A percentile compares a stretch with the other conserved stretches of the same genome.
phyloP scores from a whole-genome alignment of 2,888 invertebrate genomes.

The Odontothrips loti region DNA sequence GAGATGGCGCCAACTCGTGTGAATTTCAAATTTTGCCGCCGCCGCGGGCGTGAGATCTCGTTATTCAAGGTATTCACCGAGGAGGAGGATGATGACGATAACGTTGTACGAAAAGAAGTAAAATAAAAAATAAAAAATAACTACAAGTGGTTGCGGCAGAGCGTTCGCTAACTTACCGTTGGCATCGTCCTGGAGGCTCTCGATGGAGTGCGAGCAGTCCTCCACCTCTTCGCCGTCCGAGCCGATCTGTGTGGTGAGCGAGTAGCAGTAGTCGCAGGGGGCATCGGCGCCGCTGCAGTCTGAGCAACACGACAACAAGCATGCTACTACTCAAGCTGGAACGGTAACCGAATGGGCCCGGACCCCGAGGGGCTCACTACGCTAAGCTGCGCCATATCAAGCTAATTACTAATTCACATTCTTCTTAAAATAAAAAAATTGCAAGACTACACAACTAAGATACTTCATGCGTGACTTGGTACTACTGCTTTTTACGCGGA shows the following conservation, averaged over 20 bases:
- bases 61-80: too few species aligned
- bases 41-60: neutral
- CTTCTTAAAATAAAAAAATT: too few species aligned
- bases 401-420: too few species aligned
- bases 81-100: too few species aligned
- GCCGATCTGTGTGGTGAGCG: conserved; percentile 19
- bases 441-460: neutral
- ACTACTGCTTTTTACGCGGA: too few species aligned
- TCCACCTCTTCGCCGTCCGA: conserved; percentile 11
- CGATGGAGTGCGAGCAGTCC: conserved; percentile 17
- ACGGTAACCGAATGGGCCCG: too few species aligned
- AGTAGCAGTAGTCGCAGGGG: conserved; percentile 21
- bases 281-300: conserved; percentile 7
- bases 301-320: neutral
- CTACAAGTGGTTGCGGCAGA: neutral
- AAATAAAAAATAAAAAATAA: too few species aligned
- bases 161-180: neutral
- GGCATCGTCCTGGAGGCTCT: neutral
- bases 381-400: neutral
- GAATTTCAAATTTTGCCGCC: neutral
- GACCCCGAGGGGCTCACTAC: neutral
- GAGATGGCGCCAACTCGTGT: neutral
- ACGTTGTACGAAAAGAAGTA: too few species aligned
- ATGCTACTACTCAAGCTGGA: neutral
- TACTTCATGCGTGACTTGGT: too few species aligned